Evolutionary conservation across 2,888 invertebrate species (phyloP), one percentile per base, ranked within the genome.

Genomic region (Cantharis flavilabris): DNA sequence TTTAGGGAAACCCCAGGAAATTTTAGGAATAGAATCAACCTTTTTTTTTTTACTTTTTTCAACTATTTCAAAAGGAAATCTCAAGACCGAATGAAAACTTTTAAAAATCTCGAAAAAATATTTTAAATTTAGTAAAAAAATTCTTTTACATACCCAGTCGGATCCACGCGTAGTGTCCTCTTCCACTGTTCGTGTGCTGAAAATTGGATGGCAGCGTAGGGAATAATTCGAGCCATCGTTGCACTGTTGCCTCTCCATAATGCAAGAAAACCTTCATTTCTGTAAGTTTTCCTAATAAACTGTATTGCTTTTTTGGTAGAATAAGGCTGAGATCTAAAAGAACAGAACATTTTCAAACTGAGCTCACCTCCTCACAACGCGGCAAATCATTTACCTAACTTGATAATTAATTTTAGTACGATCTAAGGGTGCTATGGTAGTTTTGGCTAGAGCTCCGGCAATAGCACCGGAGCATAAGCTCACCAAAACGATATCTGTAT

Each of bases 401-500:
- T 99, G 99, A 88, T 99, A 99, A 90, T 97, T 98, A 83, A 99
- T 99, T 91, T 99, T 99, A 80, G 98, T 96, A 79, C 99, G 91
- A 90, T 99, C 99, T 73, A 99, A 90, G 0, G 99, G 99, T 2
- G 99, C 99, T 83, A 99, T 99, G 69, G 93, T 92, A 0, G 99
- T 97, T 90, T 99, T 99, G 26, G 99, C 99, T 77, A 96, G 83
- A 3, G 97, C 98, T 18, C 99, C 99, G 28, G 99, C 99, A 18
- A 94, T 89, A 0, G 98, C 99, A 33, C 99, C 99, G 0, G 98
- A 94, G 71, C 94, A 88, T 82, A 99, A 91, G 83, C 98, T 98
- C 76, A 97, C 95, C 81, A 94, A 85, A 73, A 97, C 93, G 76
- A 91, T 89, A 84, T 93, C 90, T 28, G 91, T 87, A 83, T 92